Percentiles rank a stretch among this genome's conserved stretches.
These are phyloP conservation scores for Drosophila lacicola DNA, from an alignment of 2,888 invertebrate genomes.

Conservation along the genomic window DNA sequence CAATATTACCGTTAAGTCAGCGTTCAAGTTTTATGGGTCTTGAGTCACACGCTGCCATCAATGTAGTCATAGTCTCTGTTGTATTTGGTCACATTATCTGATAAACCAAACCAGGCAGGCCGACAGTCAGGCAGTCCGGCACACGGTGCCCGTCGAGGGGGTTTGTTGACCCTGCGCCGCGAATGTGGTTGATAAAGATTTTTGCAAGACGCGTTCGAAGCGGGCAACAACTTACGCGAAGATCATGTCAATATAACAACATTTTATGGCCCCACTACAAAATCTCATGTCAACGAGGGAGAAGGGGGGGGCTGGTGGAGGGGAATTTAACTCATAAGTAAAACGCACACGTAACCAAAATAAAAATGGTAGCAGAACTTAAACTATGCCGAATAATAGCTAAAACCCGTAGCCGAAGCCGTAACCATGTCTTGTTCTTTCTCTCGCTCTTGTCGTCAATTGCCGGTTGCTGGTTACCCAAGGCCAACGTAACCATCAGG, in stretches of 20 bases:
- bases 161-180: slow-evolving; percentile 69
- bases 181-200: slow-evolving; percentile 69
- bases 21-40: slow-evolving; percentile 61
- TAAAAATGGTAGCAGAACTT: slow-evolving; percentile 74
- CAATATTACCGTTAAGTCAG: slow-evolving; percentile 64
- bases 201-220: slow-evolving; percentile 55
- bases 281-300: slow-evolving; percentile 8
- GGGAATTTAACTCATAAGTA: slow-evolving; percentile 65
- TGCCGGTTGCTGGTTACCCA: slow-evolving; percentile 49
- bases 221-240: slow-evolving; percentile 63
- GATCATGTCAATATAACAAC: slow-evolving; percentile 72
- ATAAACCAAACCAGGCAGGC: slow-evolving; percentile 50
- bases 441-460: slow-evolving; percentile 16
- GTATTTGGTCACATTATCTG: slow-evolving; percentile 63
- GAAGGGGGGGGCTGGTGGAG: slow-evolving; percentile 4
- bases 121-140: background rate
- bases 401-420: slow-evolving; percentile 29
- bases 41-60: slow-evolving; percentile 51
- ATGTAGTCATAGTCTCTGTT: slow-evolving; percentile 29
- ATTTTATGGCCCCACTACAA: slow-evolving; percentile 44
- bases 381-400: slow-evolving; percentile 51
- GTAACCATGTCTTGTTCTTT: slow-evolving; percentile 17
- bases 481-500: slow-evolving; percentile 79
- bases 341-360: slow-evolving; percentile 76
- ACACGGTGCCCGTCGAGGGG: slow-evolving; percentile 27